phyloP scores from a whole-genome alignment of 2,113 vertebrate genomes.

The Serranochromis macrocephalus region DNA sequence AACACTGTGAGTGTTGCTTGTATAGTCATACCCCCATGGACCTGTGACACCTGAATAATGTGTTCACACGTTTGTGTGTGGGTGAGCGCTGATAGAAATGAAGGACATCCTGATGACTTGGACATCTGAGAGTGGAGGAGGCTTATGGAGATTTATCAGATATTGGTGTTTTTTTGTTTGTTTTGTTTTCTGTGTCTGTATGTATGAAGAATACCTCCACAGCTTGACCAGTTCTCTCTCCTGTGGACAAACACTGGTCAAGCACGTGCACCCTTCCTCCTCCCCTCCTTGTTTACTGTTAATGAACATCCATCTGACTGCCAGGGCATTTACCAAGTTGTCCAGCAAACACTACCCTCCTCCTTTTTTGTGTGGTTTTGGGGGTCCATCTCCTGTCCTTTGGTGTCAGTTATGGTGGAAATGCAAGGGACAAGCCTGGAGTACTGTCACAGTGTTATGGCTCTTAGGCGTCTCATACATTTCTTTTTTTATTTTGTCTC shows the following conservation, averaged over 20 bases:
- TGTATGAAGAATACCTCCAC: conserved; percentile 65
- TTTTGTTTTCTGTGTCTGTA: background rate
- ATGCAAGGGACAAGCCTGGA: conserved; percentile 18
- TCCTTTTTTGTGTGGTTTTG: background rate
- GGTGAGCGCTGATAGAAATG: conserved; percentile 13
- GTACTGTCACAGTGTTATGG: background rate
- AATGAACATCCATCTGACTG: conserved; percentile 41
- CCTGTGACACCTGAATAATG: conserved; percentile 10
- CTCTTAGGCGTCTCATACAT: background rate
- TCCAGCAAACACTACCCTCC: conserved; percentile 47
- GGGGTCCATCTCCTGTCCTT: conserved; percentile 22
- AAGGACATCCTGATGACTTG: conserved; percentile 58
- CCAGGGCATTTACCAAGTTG: conserved; percentile 45
- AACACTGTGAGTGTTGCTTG: background rate
- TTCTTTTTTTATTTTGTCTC: background rate
- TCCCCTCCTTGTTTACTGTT: conserved; percentile 33
- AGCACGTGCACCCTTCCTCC: background rate
- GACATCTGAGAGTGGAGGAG: conserved; percentile 35
- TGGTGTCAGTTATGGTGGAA: background rate
- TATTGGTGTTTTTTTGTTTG: background rate
- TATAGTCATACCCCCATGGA: conserved; percentile 34
- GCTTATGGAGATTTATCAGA: conserved; percentile 27
- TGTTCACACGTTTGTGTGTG: background rate
- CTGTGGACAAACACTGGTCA: conserved; percentile 45
- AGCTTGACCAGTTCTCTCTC: conserved; percentile 44